These are phyloP conservation scores for Silurus glanis DNA, from an alignment of 2,113 vertebrate species.

Conservation along the genomic window DNA sequence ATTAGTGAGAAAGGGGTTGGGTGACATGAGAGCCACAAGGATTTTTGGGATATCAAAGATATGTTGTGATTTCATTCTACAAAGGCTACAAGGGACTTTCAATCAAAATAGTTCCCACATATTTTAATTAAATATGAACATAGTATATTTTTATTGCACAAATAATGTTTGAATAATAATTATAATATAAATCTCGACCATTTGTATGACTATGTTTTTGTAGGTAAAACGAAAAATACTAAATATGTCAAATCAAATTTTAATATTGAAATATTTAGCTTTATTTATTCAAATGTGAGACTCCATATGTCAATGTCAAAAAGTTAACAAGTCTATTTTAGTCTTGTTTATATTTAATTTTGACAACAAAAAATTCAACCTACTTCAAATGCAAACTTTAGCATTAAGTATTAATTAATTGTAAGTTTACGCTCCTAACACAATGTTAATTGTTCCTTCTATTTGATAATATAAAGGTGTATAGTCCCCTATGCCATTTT, in stretches of 20 bases:
- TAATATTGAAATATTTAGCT: not conserved
- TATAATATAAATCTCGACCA: not conserved
- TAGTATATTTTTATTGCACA: not conserved
- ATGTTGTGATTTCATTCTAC: slow-evolving; percentile 18
- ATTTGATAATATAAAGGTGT: not conserved
- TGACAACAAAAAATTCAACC: not conserved
- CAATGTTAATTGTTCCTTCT: not conserved
- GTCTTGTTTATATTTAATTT: not conserved
- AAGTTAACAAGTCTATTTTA: not conserved
- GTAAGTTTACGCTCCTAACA: not conserved
- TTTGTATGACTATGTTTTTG: not conserved
- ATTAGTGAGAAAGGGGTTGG: slow-evolving; percentile 41
- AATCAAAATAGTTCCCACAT: not conserved
- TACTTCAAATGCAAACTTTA: not conserved
- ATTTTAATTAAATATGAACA: not conserved
- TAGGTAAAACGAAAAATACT: not conserved
- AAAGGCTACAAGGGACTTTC: slow-evolving; percentile 20
- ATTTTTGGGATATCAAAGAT: slow-evolving; percentile 32
- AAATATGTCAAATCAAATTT: not conserved
- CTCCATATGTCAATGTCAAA: not conserved
- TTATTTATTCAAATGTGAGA: not conserved
- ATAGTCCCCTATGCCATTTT: not conserved
- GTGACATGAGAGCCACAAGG: slow-evolving; percentile 4
- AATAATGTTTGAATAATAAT: not conserved
- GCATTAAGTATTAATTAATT: not conserved